Evolutionary conservation across 2,888 invertebrate species (phyloP).

Genomic region (Caenorhabditis angaria): DNA sequence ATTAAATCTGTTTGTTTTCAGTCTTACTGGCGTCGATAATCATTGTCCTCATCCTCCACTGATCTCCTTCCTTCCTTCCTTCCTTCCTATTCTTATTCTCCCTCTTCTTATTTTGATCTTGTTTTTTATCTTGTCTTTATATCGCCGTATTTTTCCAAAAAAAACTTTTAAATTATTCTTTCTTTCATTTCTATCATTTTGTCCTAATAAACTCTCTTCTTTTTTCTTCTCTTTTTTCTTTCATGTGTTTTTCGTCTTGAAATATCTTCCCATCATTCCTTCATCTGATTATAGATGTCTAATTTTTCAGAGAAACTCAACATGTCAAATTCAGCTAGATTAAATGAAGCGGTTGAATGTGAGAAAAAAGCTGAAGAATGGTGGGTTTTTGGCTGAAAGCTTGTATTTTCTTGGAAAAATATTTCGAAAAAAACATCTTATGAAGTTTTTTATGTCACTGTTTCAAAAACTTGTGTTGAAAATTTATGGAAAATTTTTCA

Average conservation of each 20-base stretch:
- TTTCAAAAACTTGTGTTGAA: no score
- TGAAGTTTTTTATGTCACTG: not conserved
- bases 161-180: not conserved
- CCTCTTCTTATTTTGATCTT: not conserved
- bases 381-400: constrained; percentile 41
- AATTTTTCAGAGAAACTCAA: constrained; percentile 72
- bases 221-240: not conserved
- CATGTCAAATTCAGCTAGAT: constrained; percentile 52
- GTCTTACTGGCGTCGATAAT: constrained; percentile 66
- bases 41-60: no score
- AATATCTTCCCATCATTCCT: constrained; percentile 3
- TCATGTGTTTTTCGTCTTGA: constrained; percentile 7
- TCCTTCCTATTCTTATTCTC: not conserved
- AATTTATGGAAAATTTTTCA: no score
- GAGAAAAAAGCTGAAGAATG: constrained; percentile 65
- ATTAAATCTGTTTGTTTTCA: constrained; percentile 46
- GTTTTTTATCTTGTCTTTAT: not conserved
- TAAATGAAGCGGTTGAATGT: constrained; percentile 69
- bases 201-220: constrained; percentile 8
- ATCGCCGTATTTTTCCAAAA: not conserved
- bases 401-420: not conserved
- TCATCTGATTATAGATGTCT: not conserved
- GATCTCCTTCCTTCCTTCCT: not conserved
- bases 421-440: constrained; percentile 8
- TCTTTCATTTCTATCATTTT: constrained; percentile 5